These are phyloP conservation scores for Lepidurus apus DNA, from an alignment of 1,140 invertebrate genomes.

Conservation along the genomic window DNA sequence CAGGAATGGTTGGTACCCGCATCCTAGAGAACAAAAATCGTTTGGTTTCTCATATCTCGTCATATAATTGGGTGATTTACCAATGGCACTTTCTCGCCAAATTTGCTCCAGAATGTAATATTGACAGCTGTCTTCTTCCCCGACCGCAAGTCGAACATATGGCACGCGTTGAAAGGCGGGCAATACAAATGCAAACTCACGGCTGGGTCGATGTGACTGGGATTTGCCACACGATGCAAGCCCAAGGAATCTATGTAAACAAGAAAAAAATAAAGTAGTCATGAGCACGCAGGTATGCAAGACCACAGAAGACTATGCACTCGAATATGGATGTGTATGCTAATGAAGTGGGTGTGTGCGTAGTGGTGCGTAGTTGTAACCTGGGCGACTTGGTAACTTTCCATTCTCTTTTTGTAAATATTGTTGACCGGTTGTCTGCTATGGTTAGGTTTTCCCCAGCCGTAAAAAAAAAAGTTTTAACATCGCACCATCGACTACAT, in stretches of 20 bases:
- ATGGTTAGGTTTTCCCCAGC: not conserved
- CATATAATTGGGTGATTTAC: constrained; percentile 32
- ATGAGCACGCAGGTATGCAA: not conserved
- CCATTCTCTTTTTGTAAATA: not conserved
- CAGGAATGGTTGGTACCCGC: not conserved
- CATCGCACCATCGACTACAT: not conserved
- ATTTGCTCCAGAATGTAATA: constrained; percentile 89
- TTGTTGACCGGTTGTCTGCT: not conserved
- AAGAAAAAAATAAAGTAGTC: not conserved
- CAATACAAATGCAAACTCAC: constrained; percentile 94
- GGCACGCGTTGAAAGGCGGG: constrained; percentile 84
- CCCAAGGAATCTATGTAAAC: constrained; percentile 73
- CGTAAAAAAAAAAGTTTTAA: not conserved
- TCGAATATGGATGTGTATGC: not conserved
- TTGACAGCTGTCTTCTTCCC: constrained; percentile 62
- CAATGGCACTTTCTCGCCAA: constrained; percentile 50
- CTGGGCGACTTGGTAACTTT: not conserved
- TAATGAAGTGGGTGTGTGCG: not conserved
- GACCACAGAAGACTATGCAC: not conserved
- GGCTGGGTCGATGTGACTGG: constrained; percentile 76
- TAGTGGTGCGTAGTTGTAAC: not conserved
- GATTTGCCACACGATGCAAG: constrained; percentile 92
- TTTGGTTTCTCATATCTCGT: not conserved
- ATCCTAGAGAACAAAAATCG: not conserved
- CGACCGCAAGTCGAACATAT: constrained; percentile 84